phyloP scores from a whole-genome alignment of 1,140 invertebrate species.

The Drosophila melanogaster region DNA sequence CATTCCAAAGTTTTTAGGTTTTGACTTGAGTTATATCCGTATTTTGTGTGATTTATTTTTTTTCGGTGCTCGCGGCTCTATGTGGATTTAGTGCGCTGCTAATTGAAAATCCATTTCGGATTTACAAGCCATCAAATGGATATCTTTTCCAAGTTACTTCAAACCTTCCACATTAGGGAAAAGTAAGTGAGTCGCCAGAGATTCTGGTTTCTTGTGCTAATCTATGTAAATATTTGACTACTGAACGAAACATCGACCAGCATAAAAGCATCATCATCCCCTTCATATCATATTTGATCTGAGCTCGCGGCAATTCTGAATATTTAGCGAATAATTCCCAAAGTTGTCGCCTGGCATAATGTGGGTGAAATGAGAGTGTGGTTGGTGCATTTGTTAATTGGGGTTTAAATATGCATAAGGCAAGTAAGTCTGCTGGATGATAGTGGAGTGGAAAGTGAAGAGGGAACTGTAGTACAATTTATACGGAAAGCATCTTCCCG shows the following conservation, averaged over 20 bases:
- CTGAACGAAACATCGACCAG: not conserved
- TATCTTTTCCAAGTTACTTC: constrained; percentile 72
- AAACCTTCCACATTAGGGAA: constrained; percentile 68
- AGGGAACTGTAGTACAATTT: not conserved
- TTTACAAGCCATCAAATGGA: constrained; percentile 61
- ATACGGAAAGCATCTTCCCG: not conserved
- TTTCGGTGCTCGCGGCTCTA: not conserved
- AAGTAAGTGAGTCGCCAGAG: constrained; percentile 53
- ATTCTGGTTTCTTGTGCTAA: not conserved
- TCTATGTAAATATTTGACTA: constrained; percentile 1
- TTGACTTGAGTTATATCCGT: constrained; percentile 1
- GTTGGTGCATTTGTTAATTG: constrained; percentile 3
- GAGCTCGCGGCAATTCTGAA: constrained; percentile 4
- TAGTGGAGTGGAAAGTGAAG: not conserved
- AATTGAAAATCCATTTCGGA: constrained; percentile 65
- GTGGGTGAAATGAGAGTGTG: not conserved
- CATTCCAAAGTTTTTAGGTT: constrained; percentile 1
- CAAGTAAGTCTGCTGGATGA: not conserved
- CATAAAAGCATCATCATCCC: constrained; percentile 19
- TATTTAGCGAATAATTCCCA: constrained; percentile 20
- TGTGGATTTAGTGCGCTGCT: constrained; percentile 45
- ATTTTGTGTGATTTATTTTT: not conserved
- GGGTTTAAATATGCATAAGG: no score
- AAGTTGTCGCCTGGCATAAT: constrained; percentile 2
- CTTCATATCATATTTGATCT: constrained; percentile 5